Evolutionary conservation across 2,797 vertebrate genomes (phyloP), one percentile per base, ranked within the genome.

Genomic region (Loris lydekkerianus): DNA sequence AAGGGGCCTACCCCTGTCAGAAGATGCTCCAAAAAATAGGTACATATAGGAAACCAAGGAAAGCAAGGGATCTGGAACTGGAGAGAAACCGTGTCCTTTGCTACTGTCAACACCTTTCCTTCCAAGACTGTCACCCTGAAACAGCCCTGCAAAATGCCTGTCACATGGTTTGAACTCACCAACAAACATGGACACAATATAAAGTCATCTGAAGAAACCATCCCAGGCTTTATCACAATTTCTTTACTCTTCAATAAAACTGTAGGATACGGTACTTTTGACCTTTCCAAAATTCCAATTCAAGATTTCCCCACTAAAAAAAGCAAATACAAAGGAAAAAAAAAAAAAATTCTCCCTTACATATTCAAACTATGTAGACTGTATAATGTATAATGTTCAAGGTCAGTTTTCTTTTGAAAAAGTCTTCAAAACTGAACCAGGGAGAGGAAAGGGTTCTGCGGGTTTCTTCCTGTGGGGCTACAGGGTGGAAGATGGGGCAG

Each of bases 211-310:
- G 31, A 58, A 84, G 78, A 85, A 75, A 20, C 29, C 14, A 43
- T 21, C 56, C 31, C 10, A n/a, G 69, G 20, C 80, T 93, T 82
- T 81, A 29, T 53, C 27, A 46, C 46, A 46, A 76, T 65, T 80
- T 73, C 53, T 58, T 70, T 70, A n/a, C 23, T 70, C 72, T 87
- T 89, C 82, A 80, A 31, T 60, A 89, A 91, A 86, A 40, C 80
- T 56, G 14, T 0, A 37, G 27, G 37, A 60, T 11, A 23, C 1
- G 21, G 70, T 56, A 63, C 40, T 63, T 63, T 49, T 82, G 76
- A 69, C 58, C 85, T 86, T 72, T 83, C 49, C 88, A 86, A 92
- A 70, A 86, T 77, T 81, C 76, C 86, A 82, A 56, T 73, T 87
- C 76, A 58, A 82, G 82, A 37, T 82, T 58, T 11, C 25, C 73